A percentile compares a stretch with the other conserved stretches of the same genome.
phyloP scores from a whole-genome alignment of 92 coral and sea anemone genomes.

The Bergia sp. region DNA sequence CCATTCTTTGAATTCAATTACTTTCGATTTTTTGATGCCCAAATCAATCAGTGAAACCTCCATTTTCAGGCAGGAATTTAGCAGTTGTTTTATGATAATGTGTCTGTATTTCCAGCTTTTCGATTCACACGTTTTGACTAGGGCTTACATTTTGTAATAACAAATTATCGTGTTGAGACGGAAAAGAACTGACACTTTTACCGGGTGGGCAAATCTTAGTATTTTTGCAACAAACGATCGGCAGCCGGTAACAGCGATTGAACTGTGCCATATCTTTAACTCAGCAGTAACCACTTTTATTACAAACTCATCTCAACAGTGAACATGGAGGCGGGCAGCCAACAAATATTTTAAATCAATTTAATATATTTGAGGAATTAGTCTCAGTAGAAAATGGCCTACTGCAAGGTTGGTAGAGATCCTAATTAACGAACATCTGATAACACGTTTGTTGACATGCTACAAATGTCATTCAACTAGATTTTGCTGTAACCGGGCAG shows the following conservation, averaged over 20 bases:
- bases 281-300: neutral
- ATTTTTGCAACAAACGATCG: too few relatives aligned
- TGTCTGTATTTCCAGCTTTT: neutral
- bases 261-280: neutral
- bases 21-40: neutral
- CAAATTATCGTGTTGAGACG: neutral
- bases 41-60: neutral
- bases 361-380: too few relatives aligned
- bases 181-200: neutral
- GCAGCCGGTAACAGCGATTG: neutral
- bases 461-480: neutral
- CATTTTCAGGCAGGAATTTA: neutral
- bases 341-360: too few relatives aligned
- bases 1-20: neutral
- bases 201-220: neutral
- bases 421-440: conserved; percentile 10
- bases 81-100: neutral
- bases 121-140: conserved; percentile 1
- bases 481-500: conserved; percentile 4
- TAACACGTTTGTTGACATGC: neutral
- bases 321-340: neutral
- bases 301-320: too few relatives aligned
- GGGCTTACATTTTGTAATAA: neutral
- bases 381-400: neutral
- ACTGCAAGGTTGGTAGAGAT: neutral